Evolutionary conservation across 1,140 invertebrate genomes (phyloP).

Genomic region (Trigoniulus corallinus): DNA sequence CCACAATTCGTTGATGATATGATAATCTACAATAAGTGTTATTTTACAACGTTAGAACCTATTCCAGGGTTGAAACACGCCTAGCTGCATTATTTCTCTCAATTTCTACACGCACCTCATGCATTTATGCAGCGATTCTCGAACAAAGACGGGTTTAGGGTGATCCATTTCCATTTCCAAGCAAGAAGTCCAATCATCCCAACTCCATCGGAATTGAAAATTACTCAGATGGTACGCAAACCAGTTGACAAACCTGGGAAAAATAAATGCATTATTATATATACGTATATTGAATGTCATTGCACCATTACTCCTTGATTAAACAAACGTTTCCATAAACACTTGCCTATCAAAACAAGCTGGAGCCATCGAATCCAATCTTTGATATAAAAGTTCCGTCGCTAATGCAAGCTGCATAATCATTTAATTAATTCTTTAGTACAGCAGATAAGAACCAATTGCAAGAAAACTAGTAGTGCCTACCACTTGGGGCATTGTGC

Average conservation of each 20-base stretch:
- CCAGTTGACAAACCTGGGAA: conserved; percentile 73
- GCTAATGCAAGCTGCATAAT: conserved; percentile 75
- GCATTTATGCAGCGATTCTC: conserved; percentile 78
- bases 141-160: conserved; percentile 89
- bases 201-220: conserved; percentile 97
- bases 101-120: conserved; percentile 43
- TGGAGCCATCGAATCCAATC: conserved; percentile 93
- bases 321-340: neutral
- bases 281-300: too few species aligned
- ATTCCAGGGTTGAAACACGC: neutral
- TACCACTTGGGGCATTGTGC: conserved; percentile 84
- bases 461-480: conserved; percentile 13
- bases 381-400: conserved; percentile 88
- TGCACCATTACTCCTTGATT: too few species aligned
- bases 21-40: conserved; percentile 51
- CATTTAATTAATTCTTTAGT: conserved; percentile 4
- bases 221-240: conserved; percentile 98
- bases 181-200: conserved; percentile 86
- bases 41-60: neutral
- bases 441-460: neutral
- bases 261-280: neutral
- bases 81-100: neutral
- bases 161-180: conserved; percentile 70
- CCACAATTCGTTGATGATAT: conserved; percentile 81
- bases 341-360: conserved; percentile 77